Conservation (phyloP, 2,113 vertebrate species). For the Callipepla californica region DNA sequence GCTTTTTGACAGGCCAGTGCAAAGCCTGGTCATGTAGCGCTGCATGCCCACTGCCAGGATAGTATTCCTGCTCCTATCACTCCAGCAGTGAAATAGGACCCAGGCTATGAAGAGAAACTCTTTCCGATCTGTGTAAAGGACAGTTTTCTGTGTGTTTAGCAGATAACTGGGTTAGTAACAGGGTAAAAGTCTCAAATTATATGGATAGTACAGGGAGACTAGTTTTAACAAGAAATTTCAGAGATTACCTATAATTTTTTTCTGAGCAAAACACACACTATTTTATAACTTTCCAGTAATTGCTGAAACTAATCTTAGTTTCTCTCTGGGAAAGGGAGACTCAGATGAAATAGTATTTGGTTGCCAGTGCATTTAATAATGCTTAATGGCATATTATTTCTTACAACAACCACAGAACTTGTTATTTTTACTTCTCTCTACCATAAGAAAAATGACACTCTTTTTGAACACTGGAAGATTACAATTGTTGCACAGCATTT, state of each 20-base stretch:
- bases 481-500: background rate
- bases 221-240: constrained; percentile 18
- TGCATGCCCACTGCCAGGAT: background rate
- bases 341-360: constrained; percentile 6
- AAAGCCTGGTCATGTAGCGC: rapidly evolving
- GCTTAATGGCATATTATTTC: constrained; percentile 24
- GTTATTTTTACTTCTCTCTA: constrained; percentile 31
- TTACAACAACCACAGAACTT: constrained; percentile 16
- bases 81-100: background rate
- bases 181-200: constrained; percentile 25
- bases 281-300: constrained; percentile 30
- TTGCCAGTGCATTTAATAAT: constrained; percentile 17
- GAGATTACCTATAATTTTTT: constrained; percentile 37
- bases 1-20: rapidly evolving
- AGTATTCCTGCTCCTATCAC: background rate
- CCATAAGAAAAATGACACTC: background rate
- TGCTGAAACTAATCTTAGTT: background rate
- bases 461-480: background rate
- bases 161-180: constrained; percentile 2
- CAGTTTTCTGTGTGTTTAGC: background rate
- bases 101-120: background rate
- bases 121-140: background rate
- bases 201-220: background rate
- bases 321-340: background rate
- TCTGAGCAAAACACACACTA: background rate